Evolutionary conservation across 1,140 invertebrate genomes (phyloP), one percentile per base, ranked within the genome.

Genomic region (Hyphantria cunea): DNA sequence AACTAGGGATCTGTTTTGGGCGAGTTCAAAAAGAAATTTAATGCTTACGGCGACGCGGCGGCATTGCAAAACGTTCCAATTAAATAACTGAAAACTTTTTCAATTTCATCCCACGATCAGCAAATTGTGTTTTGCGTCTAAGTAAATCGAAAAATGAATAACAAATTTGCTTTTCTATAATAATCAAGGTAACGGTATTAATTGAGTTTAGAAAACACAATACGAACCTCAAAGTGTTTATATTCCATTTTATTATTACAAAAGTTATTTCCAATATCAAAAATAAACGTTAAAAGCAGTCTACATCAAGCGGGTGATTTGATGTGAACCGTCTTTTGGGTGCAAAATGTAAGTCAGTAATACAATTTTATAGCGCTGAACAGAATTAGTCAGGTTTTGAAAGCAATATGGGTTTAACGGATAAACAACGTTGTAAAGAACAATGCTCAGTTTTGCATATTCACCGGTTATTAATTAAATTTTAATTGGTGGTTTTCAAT

Each of bases 1-100:
- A 49, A 39, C 55, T 58, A 33, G 12, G 33, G 17, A 49, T 15
- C 44, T 49, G 53, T 56, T 47, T 47, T 25, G 31, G 53, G 2
- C 53, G 44, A 58, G 45, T 58, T 58, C 45, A 60, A 60, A 82
- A 80, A 68, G 62, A 68, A 84, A 81, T 84, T 80, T 78, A 79
- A 82, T 75, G 79, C 64, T 63, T 65, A 52, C 63, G 66, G 68
- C 74, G 64, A 65, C 67, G 68, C 17, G 17, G 17, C 17, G 17
- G 17, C 61, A 77, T 69, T 67, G 69, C 56, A 72, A 74, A 75
- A 70, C 72, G 78, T 53, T 81, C 70, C 75, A 79, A 82, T 86
- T 89, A 89, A 89, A 85, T 86, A 88, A 84, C 80, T 80, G 74
- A 77, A 84, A 89, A 89, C 84, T 86, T 89, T 89, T 89, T 89